phyloP scores from a whole-genome alignment of 2,113 vertebrate genomes.

The Copsychus sechellarum region DNA sequence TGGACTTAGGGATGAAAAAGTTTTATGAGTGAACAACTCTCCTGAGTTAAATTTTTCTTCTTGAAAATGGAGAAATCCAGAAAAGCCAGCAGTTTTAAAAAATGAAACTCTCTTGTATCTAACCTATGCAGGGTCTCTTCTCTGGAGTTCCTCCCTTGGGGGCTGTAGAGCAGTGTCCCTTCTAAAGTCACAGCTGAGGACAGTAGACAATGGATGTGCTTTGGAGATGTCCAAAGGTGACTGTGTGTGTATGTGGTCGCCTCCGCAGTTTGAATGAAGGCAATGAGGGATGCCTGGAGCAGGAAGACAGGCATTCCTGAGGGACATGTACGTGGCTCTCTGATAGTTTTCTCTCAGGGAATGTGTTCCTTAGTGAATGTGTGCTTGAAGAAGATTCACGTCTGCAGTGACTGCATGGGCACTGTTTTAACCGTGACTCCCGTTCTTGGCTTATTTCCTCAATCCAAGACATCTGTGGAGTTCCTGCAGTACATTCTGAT shows the following conservation, averaged over 20 bases:
- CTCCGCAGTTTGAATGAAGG: not conserved
- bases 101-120: not conserved
- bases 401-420: not conserved
- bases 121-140: not conserved
- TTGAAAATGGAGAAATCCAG: not conserved
- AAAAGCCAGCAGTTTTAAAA: not conserved
- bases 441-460: not conserved
- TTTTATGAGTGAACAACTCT: not conserved
- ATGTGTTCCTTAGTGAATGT: accelerated
- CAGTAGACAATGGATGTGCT: not conserved
- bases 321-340: not conserved
- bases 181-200: not conserved
- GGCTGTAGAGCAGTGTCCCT: not conserved
- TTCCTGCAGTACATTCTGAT: not conserved
- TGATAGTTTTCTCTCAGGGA: not conserved
- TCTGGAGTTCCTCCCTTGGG: not conserved
- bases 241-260: accelerated
- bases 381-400: not conserved
- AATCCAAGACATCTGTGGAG: not conserved
- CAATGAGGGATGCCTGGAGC: not conserved
- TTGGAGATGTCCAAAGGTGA: not conserved
- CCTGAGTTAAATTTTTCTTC: not conserved
- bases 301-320: not conserved
- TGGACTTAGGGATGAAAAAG: not conserved
- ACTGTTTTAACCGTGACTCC: not conserved